phyloP scores from a whole-genome alignment of 1,140 invertebrate species.

The Drosophila lini region DNA sequence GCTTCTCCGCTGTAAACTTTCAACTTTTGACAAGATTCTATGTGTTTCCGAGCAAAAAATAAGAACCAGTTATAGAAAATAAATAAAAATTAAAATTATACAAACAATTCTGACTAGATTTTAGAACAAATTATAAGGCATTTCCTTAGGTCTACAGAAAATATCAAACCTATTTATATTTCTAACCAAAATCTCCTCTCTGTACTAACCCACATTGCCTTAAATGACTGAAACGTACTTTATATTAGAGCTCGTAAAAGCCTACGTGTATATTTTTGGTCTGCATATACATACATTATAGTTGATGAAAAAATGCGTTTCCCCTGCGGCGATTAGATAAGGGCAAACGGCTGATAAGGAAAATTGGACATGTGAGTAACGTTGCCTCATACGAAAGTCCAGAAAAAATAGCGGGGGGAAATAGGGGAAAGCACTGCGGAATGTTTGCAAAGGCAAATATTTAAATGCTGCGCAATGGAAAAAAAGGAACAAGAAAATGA shows the following conservation, averaged over 20 bases:
- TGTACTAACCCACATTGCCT: not conserved
- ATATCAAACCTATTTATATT: not conserved
- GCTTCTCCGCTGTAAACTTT: too few species aligned
- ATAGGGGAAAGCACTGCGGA: constrained; percentile 9
- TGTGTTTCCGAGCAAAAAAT: too few species aligned
- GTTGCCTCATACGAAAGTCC: constrained; percentile 8
- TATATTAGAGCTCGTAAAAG: constrained; percentile 15
- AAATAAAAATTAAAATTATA: too few species aligned
- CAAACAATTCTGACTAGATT: too few species aligned
- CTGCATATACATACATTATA: constrained; percentile 25
- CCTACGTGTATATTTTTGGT: constrained; percentile 23
- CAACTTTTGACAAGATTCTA: too few species aligned
- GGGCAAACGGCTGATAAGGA: constrained; percentile 18
- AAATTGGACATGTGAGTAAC: constrained; percentile 36
- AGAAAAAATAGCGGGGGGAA: not conserved
- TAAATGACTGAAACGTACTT: constrained; percentile 14
- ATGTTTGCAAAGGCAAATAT: constrained; percentile 26
- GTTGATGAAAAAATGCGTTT: constrained; percentile 45
- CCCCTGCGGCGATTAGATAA: constrained; percentile 39
- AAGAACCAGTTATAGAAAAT: too few species aligned
- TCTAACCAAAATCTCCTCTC: not conserved
- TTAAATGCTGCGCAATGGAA: constrained; percentile 12
- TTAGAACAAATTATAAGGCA: too few species aligned
- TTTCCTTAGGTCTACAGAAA: not conserved
- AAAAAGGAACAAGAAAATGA: not conserved